These are phyloP conservation scores for Synaphobranchus kaupii DNA, from an alignment of 2,797 vertebrate species.

Conservation along the genomic window DNA sequence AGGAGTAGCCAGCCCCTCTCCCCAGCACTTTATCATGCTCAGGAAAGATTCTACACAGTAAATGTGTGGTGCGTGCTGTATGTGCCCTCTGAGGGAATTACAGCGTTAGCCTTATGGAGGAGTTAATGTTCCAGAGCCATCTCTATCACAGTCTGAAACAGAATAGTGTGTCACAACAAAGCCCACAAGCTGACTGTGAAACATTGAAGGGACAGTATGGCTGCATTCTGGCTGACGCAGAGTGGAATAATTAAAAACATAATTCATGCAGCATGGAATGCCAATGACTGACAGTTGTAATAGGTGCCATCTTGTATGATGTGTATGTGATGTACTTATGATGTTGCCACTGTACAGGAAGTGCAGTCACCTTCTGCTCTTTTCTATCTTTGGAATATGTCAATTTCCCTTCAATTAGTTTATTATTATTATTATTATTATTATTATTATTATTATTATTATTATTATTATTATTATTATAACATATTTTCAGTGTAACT, in stretches of 20 bases:
- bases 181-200: conserved; percentile 16
- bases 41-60: background rate
- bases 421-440: background rate
- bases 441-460: background rate
- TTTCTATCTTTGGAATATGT: background rate
- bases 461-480: background rate
- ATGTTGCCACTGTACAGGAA: background rate
- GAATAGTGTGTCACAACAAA: background rate
- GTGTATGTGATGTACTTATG: background rate
- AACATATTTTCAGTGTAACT: background rate
- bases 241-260: conserved; percentile 55
- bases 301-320: background rate
- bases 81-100: background rate
- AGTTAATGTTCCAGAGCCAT: conserved; percentile 6
- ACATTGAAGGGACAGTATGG: conserved; percentile 24
- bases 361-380: background rate
- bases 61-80: background rate
- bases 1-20: background rate
- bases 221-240: conserved; percentile 49
- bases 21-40: background rate
- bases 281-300: conserved; percentile 23
- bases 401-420: background rate
- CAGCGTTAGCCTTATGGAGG: background rate
- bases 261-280: conserved; percentile 45
- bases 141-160: background rate